Conservation (phyloP, 1,140 invertebrate species). For the Myzus persicae region DNA sequence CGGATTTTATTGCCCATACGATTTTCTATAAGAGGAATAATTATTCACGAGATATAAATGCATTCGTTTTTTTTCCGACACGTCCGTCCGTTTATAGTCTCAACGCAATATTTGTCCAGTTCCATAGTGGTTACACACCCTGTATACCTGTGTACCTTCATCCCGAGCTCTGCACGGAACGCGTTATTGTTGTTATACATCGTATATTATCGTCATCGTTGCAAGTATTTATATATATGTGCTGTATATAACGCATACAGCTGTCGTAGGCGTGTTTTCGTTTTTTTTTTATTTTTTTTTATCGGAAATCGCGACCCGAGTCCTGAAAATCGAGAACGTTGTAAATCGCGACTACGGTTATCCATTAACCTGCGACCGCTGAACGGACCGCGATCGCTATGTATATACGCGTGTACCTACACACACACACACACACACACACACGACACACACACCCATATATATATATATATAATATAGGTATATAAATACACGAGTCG, state of each 20-base stretch:
- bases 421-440: neutral
- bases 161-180: neutral
- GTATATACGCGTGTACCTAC: neutral
- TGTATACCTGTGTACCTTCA: neutral
- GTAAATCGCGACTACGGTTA: slow-evolving; percentile 17
- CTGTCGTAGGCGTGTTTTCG: slow-evolving; percentile 4
- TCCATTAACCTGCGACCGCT: slow-evolving; percentile 24
- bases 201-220: neutral
- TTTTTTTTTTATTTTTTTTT: neutral
- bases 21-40: neutral
- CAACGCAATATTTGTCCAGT: too few species aligned
- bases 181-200: neutral
- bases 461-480: neutral
- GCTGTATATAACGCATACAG: neutral
- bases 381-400: neutral
- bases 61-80: neutral
- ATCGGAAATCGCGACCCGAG: neutral
- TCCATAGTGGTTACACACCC: too few species aligned
- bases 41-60: neutral
- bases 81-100: neutral
- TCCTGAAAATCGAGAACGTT: slow-evolving; percentile 20
- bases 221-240: too few species aligned
- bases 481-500: neutral
- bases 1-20: neutral
- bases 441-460: neutral